Evolutionary conservation across 2,113 vertebrate species (phyloP).

Genomic region (Elgaria multicarinata): DNA sequence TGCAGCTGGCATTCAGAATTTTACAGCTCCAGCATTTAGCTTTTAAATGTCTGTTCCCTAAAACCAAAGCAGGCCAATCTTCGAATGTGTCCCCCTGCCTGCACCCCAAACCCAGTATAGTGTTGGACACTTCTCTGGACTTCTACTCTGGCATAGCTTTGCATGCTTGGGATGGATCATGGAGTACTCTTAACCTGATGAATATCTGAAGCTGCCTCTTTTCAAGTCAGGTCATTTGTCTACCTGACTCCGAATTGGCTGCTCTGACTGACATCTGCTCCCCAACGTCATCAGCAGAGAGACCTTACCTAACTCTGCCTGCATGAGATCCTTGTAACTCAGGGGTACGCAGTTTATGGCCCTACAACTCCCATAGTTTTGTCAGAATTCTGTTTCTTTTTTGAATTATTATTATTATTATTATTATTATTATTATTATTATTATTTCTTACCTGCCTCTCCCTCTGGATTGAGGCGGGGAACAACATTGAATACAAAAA

Average conservation of each 20-base stretch:
- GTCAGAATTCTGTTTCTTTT: too few species aligned
- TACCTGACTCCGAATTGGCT: background rate
- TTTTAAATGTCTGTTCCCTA: conserved; percentile 67
- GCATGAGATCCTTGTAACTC: too few species aligned
- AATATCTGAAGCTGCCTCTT: background rate
- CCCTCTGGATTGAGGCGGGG: too few species aligned
- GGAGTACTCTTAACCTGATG: background rate
- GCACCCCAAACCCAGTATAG: conserved; percentile 29
- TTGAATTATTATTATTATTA: too few species aligned
- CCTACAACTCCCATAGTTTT: too few species aligned
- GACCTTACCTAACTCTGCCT: background rate
- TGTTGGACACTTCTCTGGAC: background rate
- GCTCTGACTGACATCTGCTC: background rate
- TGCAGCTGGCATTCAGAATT: conserved; percentile 80
- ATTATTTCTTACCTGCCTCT: too few species aligned
- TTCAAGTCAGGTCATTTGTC: background rate
- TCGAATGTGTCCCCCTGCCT: conserved; percentile 40
- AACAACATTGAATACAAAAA: too few species aligned
- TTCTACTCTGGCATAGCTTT: background rate
- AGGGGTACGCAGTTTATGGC: too few species aligned
- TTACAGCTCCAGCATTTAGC: conserved; percentile 71
- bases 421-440: too few species aligned
- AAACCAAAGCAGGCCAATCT: conserved; percentile 57
- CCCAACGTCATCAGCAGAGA: background rate
- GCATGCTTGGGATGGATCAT: background rate